Conservation (phyloP, 2,888 invertebrate genomes). For the Pilophorus perplexus region DNA sequence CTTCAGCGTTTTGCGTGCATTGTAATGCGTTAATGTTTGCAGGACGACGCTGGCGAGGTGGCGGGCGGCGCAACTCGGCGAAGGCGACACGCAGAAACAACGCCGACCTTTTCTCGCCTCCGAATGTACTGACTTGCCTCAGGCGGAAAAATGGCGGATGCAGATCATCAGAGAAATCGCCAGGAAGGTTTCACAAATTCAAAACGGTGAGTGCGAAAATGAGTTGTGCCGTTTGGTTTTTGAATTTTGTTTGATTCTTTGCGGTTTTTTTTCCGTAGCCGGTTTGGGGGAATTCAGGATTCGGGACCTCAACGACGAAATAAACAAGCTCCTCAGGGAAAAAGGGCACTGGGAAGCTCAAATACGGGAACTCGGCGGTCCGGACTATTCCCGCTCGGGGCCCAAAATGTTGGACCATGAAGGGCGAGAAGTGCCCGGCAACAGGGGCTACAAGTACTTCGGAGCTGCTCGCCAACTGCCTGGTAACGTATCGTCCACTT, state of each 20-base stretch:
- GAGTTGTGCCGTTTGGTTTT: too few species aligned
- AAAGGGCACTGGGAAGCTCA: slow-evolving; percentile 98
- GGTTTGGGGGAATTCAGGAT: slow-evolving; percentile 99
- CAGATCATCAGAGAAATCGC: slow-evolving; percentile 97
- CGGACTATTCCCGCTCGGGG: slow-evolving; percentile 87
- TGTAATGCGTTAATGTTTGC: too few species aligned
- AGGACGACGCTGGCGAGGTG: slow-evolving; percentile 98
- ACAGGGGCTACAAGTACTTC: slow-evolving; percentile 97
- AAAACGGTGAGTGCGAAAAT: slow-evolving; percentile 84
- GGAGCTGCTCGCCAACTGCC: slow-evolving; percentile 97
- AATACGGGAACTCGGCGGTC: slow-evolving; percentile 91
- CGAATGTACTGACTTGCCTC: slow-evolving; percentile 86
- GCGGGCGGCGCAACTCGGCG: slow-evolving; percentile 93
- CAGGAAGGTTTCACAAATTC: slow-evolving; percentile 98
- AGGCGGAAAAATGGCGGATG: slow-evolving; percentile 93
- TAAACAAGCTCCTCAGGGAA: slow-evolving; percentile 93
- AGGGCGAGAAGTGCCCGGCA: slow-evolving; percentile 95
- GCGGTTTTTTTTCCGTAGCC: slow-evolving; percentile 65
- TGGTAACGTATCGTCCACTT: slow-evolving; percentile 51
- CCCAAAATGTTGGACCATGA: slow-evolving; percentile 92
- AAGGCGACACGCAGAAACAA: slow-evolving; percentile 74
- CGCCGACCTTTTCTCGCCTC: slow-evolving; percentile 91
- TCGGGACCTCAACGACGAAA: slow-evolving; percentile 97
- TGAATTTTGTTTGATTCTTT: too few species aligned
- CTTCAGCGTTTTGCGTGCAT: too few species aligned